phyloP scores from a whole-genome alignment of 2,888 invertebrate species.

The Plagodis dolabraria region DNA sequence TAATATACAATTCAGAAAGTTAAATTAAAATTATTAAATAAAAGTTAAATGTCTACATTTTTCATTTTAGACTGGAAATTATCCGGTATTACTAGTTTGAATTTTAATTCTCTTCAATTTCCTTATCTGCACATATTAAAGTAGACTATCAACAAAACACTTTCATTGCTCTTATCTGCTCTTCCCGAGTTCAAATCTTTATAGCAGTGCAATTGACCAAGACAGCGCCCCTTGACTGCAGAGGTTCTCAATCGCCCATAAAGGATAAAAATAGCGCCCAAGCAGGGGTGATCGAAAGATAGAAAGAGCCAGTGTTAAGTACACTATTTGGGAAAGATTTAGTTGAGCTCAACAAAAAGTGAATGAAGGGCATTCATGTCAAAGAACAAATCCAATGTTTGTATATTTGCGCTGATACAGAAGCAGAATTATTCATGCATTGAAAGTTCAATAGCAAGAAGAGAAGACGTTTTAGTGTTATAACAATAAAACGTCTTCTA shows the following conservation, averaged over 20 bases:
- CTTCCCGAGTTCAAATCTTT: neutral
- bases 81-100: no score
- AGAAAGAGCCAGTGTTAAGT: conserved; percentile 30
- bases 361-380: neutral
- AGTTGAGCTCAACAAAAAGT: conserved; percentile 1
- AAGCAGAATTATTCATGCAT: no score
- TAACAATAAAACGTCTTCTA: no score
- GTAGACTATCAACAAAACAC: neutral
- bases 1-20: no score
- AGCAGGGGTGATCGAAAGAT: conserved; percentile 35
- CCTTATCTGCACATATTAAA: neutral
- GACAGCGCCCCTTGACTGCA: conserved; percentile 25
- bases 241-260: conserved; percentile 28
- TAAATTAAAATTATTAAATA: no score
- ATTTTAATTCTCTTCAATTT: neutral
- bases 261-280: conserved; percentile 39
- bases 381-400: neutral
- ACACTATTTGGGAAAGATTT: conserved; percentile 29
- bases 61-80: no score
- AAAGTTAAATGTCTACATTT: no score
- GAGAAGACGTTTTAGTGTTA: no score
- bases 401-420: no score
- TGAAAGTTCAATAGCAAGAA: no score
- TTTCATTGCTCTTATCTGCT: neutral
- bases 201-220: conserved; percentile 26